These are phyloP conservation scores for Lipophrys pholis DNA, from an alignment of 2,113 vertebrate genomes.

Conservation along the genomic window DNA sequence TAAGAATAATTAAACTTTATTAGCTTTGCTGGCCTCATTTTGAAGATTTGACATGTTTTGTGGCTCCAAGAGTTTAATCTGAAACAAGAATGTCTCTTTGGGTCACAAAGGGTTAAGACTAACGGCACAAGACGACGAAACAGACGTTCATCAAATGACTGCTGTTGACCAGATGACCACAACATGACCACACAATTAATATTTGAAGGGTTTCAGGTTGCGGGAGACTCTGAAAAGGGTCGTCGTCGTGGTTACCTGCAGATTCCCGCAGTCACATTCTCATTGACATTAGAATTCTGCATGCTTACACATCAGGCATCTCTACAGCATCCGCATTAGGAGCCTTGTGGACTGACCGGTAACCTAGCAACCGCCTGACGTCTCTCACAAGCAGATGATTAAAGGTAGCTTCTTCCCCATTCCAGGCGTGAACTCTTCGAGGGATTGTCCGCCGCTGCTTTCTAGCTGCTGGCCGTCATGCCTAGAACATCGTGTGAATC, in stretches of 20 bases:
- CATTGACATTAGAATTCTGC: slow-evolving; percentile 29
- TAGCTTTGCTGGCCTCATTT: too few species aligned
- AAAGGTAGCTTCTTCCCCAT: slow-evolving; percentile 73
- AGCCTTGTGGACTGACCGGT: slow-evolving; percentile 78
- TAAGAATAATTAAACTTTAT: too few species aligned
- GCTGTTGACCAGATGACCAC: background rate
- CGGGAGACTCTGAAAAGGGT: background rate
- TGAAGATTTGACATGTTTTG: too few species aligned
- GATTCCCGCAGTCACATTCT: slow-evolving; percentile 10
- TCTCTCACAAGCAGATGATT: slow-evolving; percentile 73
- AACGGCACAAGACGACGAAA: background rate
- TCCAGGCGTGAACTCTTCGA: slow-evolving; percentile 71
- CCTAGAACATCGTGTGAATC: too few species aligned
- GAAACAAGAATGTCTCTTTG: too few species aligned
- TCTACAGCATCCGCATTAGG: slow-evolving; percentile 52
- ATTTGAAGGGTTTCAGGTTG: too few species aligned
- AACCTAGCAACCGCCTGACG: slow-evolving; percentile 82
- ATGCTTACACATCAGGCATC: slow-evolving; percentile 44
- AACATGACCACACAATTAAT: too few species aligned
- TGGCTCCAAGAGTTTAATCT: too few species aligned
- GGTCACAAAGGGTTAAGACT: too few species aligned
- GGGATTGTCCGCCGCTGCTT: slow-evolving; percentile 20
- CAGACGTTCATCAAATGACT: background rate
- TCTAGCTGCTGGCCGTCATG: too few species aligned
- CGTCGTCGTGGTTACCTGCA: background rate